phyloP scores from a whole-genome alignment of 2,888 invertebrate genomes.

The Lagria hirta region DNA sequence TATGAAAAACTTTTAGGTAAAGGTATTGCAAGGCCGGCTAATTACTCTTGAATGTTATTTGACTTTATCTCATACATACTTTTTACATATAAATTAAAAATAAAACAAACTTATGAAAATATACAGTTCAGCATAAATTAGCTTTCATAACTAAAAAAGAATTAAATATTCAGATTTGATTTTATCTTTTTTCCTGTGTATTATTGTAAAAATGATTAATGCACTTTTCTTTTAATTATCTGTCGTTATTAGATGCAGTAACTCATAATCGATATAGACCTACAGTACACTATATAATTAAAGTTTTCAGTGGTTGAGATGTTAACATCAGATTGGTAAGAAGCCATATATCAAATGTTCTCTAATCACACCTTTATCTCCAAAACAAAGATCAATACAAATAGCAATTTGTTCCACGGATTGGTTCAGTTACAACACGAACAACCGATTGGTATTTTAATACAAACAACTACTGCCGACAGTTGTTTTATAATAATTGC shows the following conservation, averaged over 20 bases:
- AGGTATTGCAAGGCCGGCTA: too few relatives aligned
- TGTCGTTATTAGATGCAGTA: slow-evolving; percentile 15
- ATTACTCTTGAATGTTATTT: too few relatives aligned
- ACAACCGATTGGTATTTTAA: slow-evolving; percentile 25
- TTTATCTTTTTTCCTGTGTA: too few relatives aligned
- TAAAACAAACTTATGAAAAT: too few relatives aligned
- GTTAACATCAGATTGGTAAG: slow-evolving; percentile 11
- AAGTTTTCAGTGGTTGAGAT: slow-evolving; percentile 19
- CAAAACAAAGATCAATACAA: slow-evolving; percentile 34
- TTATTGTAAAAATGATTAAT: slow-evolving; percentile 18
- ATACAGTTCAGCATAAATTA: too few relatives aligned
- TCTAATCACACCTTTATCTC: slow-evolving; percentile 22
- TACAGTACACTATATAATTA: slow-evolving; percentile 13
- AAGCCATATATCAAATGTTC: slow-evolving; percentile 15
- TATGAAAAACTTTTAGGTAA: too few relatives aligned
- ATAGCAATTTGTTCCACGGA: slow-evolving; percentile 30
- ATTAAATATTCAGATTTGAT: too few relatives aligned
- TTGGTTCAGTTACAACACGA: slow-evolving; percentile 17
- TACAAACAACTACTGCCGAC: slow-evolving; percentile 17
- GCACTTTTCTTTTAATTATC: slow-evolving; percentile 18
- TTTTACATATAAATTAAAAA: too few relatives aligned
- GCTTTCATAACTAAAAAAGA: too few relatives aligned
- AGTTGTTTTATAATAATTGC: slow-evolving; percentile 29
- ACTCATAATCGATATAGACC: slow-evolving; percentile 18
- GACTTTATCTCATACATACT: too few relatives aligned